Evolutionary conservation across 2,888 invertebrate species (phyloP).

Genomic region (Chrysolina haemoptera): DNA sequence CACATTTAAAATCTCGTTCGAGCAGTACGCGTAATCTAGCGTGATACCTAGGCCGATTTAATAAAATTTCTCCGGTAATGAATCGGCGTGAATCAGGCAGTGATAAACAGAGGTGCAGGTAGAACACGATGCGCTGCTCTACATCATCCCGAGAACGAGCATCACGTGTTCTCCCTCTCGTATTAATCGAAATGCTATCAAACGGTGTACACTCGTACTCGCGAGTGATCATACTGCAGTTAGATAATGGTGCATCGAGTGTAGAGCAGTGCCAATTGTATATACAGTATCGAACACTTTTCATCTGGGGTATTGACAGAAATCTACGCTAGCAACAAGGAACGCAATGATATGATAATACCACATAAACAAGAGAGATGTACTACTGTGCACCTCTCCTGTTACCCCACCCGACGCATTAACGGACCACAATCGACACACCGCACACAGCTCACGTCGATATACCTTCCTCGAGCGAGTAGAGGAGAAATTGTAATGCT

Average conservation of each 20-base stretch:
- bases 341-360: too few relatives aligned
- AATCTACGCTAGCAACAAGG: too few relatives aligned
- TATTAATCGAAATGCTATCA: constrained; percentile 66
- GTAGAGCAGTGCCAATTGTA: too few relatives aligned
- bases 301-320: too few relatives aligned
- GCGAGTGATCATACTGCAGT: constrained; percentile 13
- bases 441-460: too few relatives aligned
- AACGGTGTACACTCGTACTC: constrained; percentile 49
- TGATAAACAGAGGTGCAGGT: constrained; percentile 60
- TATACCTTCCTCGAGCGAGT: too few relatives aligned
- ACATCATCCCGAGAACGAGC: constrained; percentile 62
- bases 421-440: too few relatives aligned
- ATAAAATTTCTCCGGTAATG: constrained; percentile 56
- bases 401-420: too few relatives aligned
- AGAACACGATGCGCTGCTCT: constrained; percentile 50
- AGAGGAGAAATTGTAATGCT: too few relatives aligned
- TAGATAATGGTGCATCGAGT: background rate
- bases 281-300: too few relatives aligned
- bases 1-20: constrained; percentile 26
- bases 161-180: constrained; percentile 64
- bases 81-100: constrained; percentile 61
- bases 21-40: constrained; percentile 35
- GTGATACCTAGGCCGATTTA: constrained; percentile 37
- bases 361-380: too few relatives aligned
- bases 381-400: too few relatives aligned